These are phyloP conservation scores for Pelusios castaneus DNA, from an alignment of 2,113 vertebrate species.

Conservation along the genomic window DNA sequence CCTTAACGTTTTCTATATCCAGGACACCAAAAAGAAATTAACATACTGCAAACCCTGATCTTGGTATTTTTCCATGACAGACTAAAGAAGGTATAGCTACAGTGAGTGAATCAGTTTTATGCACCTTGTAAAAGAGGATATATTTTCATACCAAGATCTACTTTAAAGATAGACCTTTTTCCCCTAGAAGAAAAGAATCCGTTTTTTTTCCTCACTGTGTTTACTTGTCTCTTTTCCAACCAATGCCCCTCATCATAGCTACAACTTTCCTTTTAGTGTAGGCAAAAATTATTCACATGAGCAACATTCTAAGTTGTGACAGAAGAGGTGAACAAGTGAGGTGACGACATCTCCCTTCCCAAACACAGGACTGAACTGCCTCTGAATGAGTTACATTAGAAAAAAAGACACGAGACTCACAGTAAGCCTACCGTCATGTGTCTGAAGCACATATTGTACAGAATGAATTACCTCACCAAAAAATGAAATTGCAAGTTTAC, in stretches of 20 bases:
- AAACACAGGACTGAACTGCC: background rate
- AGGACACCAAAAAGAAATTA: conserved; percentile 37
- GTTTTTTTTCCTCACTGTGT: background rate
- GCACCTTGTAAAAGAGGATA: conserved; percentile 12
- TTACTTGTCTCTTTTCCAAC: background rate
- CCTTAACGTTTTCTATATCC: conserved; percentile 20
- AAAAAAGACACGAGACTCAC: background rate
- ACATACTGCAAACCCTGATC: background rate
- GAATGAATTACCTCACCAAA: background rate
- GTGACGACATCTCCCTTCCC: background rate
- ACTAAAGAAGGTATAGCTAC: background rate
- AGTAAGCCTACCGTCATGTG: background rate
- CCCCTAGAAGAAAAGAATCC: background rate
- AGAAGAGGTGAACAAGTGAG: background rate
- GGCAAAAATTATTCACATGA: background rate
- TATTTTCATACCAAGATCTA: background rate
- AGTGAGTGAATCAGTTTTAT: background rate
- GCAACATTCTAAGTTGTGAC: background rate
- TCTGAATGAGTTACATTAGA: background rate
- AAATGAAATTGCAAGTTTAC: background rate
- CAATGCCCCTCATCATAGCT: background rate
- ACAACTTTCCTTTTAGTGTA: background rate
- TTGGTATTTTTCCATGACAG: background rate
- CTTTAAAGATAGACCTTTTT: background rate
- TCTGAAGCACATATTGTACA: background rate